A percentile compares a stretch with the other conserved stretches of the same genome.
Evolutionary conservation across 2,113 vertebrate genomes (phyloP).

Genomic region (Cyprinodon brontotheroides): DNA sequence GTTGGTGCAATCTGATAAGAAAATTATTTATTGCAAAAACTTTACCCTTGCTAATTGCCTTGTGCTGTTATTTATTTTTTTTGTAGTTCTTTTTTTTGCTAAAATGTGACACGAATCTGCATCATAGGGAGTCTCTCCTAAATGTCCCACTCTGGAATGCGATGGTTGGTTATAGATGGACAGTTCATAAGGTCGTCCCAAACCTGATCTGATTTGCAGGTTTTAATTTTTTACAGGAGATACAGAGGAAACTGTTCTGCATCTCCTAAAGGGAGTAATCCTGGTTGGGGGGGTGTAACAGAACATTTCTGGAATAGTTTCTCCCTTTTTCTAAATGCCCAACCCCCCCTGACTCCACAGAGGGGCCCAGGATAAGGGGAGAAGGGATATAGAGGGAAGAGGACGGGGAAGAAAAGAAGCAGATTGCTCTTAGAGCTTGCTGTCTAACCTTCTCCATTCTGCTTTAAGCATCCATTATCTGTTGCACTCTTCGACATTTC

Average conservation of each 20-base stretch:
- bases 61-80: slow-evolving; percentile 3
- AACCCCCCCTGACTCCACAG: slow-evolving; percentile 36
- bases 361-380: slow-evolving; percentile 68
- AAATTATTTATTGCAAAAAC: slow-evolving; percentile 24
- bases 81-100: slow-evolving; percentile 2
- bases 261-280: slow-evolving; percentile 65
- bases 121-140: slow-evolving; percentile 25
- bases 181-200: not conserved
- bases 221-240: too few species aligned
- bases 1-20: slow-evolving; percentile 19
- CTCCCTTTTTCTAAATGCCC: slow-evolving; percentile 50
- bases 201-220: not conserved
- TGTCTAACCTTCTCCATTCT: slow-evolving; percentile 19
- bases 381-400: slow-evolving; percentile 20
- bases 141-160: slow-evolving; percentile 34
- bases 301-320: slow-evolving; percentile 80
- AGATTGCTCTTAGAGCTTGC: slow-evolving; percentile 14
- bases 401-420: slow-evolving; percentile 18
- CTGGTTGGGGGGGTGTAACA: slow-evolving; percentile 44
- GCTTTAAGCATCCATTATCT: slow-evolving; percentile 18
- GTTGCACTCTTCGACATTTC: slow-evolving; percentile 2
- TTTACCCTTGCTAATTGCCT: slow-evolving; percentile 26
- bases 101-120: slow-evolving; percentile 27
- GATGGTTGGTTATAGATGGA: slow-evolving; percentile 9
- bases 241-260: slow-evolving; percentile 22